Evolutionary conservation across 2,797 vertebrate species (phyloP), one percentile per base, ranked within the genome.

Genomic region (Oceanodroma leucorhoa): DNA sequence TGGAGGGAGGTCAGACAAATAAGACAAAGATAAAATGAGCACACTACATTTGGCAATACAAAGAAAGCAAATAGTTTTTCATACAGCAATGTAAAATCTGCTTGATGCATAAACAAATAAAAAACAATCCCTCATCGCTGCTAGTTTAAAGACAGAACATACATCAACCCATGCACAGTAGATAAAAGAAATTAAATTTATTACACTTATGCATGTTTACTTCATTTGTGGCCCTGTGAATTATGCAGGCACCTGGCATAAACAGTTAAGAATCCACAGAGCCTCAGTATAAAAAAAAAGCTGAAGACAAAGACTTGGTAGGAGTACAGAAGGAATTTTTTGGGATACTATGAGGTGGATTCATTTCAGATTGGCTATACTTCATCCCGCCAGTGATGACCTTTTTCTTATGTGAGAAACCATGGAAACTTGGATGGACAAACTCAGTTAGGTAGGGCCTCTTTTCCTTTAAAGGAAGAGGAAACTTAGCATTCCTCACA

Each of bases 401-500:
- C 48, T 83, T 77, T 88, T 80, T 45, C 82, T 89, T 78, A 87
- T 24, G 50, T 43, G 58, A 90, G 77, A 93, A 96, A 95, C 86
- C 90, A 91, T 55, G 60, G 77, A 94, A 95, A 95, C 70, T 79
- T 95, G 83, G 83, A 95, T 71, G 78, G 54, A 70, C 57, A 94
- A 89, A 82, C 46, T 86, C 41, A 14, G 38, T 36, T 80, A 94
- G 90, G 77, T 34, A 93, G 86, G 83, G 83, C 83, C 87, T 78
- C 83, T 95, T 79, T 53, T 66, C 62, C 65, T 96, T 87, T 89
- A 93, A 93, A 82, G 77, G 83, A 89, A 90, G 66, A 69, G 86
- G 92, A 94, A 96, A 93, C 83, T 82, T 18, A 51, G 58, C 83
- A 95, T 96, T 96, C 94, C 93, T 87, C 54, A 82, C 92, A 79